These are phyloP conservation scores for Parnassius mnemosyne DNA, from an alignment of 2,888 invertebrate genomes.

Conservation along the genomic window DNA sequence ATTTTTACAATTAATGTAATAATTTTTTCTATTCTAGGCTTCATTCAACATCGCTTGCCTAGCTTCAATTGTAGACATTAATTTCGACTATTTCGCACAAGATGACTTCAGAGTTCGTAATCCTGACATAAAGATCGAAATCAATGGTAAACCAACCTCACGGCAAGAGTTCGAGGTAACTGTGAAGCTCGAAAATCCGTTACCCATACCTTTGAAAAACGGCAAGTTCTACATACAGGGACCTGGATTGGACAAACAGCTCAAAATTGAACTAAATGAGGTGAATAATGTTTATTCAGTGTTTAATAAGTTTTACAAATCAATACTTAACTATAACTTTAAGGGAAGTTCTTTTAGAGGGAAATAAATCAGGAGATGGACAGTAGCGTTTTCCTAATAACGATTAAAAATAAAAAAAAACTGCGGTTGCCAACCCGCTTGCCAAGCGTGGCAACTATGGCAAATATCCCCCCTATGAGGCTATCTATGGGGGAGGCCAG, in stretches of 20 bases:
- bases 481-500: no score
- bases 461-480: no score
- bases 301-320: no score
- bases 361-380: no score
- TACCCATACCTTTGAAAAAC: conserved; percentile 88
- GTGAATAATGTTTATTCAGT: conserved; percentile 43
- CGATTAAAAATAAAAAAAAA: no score
- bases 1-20: no score
- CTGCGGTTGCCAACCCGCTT: no score
- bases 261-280: conserved; percentile 85
- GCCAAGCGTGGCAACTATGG: no score
- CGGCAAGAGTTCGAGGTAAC: conserved; percentile 79
- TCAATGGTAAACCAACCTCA: conserved; percentile 78
- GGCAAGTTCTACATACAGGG: conserved; percentile 91
- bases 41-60: conserved; percentile 92
- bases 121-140: conserved; percentile 90
- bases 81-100: conserved; percentile 93
- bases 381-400: no score
- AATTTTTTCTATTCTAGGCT: conserved; percentile 58
- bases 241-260: conserved; percentile 87
- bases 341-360: no score
- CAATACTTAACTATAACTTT: no score
- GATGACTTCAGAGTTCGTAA: conserved; percentile 94
- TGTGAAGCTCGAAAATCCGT: conserved; percentile 88
- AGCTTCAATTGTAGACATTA: conserved; percentile 88